phyloP scores from a whole-genome alignment of 2,113 vertebrate genomes.

The Ibidorhyncha struthersii region DNA sequence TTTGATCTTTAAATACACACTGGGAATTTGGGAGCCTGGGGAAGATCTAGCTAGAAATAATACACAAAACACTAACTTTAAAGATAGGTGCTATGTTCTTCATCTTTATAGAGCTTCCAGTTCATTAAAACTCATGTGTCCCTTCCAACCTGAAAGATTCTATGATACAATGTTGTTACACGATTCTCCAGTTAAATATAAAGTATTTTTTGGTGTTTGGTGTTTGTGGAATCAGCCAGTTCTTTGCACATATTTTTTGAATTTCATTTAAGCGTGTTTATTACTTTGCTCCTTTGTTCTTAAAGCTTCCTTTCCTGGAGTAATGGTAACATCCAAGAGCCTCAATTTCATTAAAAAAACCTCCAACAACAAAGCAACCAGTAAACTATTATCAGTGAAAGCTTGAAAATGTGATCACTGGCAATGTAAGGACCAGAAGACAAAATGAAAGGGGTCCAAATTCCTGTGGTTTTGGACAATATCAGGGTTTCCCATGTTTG shows the following conservation, averaged over 20 bases:
- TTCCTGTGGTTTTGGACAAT: background rate
- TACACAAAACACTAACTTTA: background rate
- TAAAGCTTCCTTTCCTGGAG: background rate
- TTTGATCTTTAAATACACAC: background rate
- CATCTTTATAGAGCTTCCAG: background rate
- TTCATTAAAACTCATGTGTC: background rate
- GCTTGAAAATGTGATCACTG: background rate
- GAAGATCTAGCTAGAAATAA: background rate
- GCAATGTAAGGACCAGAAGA: background rate
- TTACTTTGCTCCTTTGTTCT: background rate
- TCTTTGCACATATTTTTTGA: background rate
- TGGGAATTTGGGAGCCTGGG: background rate
- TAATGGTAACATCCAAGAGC: background rate
- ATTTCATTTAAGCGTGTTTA: background rate
- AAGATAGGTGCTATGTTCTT: background rate
- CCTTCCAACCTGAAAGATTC: background rate
- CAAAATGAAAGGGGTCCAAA: background rate
- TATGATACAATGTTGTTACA: background rate
- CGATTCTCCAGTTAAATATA: background rate
- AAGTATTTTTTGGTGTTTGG: background rate
- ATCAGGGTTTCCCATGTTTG: background rate
- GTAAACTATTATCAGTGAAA: background rate
- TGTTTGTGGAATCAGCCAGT: background rate
- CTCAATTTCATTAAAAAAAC: background rate
- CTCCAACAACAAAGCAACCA: background rate